Conservation (phyloP, 53 echinoderm and acorn worm species). For the Henricia sp. region DNA sequence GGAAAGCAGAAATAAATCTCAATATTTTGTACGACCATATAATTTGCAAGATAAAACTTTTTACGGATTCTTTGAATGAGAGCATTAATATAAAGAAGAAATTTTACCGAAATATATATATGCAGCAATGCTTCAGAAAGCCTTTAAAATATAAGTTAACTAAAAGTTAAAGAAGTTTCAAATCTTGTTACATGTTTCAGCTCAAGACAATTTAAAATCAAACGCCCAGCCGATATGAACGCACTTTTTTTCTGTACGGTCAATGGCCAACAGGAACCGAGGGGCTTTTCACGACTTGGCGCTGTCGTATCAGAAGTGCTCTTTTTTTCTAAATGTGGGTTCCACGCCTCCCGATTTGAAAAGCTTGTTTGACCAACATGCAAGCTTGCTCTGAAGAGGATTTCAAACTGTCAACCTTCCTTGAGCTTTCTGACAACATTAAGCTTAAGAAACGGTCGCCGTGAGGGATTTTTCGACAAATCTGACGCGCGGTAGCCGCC, state of each 20-base stretch:
- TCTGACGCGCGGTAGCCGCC: conserved; percentile 27
- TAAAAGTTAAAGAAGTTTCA: no score
- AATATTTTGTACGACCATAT: no score
- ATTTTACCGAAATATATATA: no score
- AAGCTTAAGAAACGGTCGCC: conserved; percentile 19
- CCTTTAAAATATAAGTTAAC: no score
- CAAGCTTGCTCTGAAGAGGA: background rate
- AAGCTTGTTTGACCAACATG: background rate
- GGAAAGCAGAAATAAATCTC: no score
- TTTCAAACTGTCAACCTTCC: background rate
- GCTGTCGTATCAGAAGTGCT: conserved; percentile 14
- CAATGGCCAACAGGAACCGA: background rate
- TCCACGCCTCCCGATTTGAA: conserved; percentile 4
- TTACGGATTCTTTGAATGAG: no score
- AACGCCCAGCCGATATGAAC: no score
- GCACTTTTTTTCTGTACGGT: conserved; percentile 19
- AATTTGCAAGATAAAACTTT: no score
- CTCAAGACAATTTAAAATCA: no score
- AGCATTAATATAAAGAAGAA: no score
- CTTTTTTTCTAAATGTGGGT: background rate
- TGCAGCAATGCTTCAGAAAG: no score
- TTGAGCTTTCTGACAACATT: background rate
- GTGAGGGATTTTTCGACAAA: conserved; percentile 7
- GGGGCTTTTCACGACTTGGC: background rate
- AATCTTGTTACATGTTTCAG: no score